These are phyloP conservation scores for Tinea trinotella DNA, from an alignment of 2,888 invertebrate genomes.

Conservation along the genomic window DNA sequence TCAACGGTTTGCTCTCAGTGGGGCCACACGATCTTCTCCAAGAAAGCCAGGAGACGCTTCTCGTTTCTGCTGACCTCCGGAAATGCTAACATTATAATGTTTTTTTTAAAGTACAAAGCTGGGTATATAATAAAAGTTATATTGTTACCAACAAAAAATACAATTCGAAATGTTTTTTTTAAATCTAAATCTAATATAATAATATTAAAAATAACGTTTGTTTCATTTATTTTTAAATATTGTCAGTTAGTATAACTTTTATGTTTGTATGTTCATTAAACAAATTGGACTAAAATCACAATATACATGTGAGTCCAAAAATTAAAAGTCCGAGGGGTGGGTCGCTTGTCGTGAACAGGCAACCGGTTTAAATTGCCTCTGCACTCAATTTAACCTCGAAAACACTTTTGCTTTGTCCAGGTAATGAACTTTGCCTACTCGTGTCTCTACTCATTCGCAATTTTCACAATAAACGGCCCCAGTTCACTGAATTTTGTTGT, in stretches of 20 bases:
- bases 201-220: not conserved
- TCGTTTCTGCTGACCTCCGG: no score
- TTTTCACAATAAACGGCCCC: conserved; percentile 4
- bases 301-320: conserved; percentile 40
- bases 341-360: conserved; percentile 55
- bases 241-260: not conserved
- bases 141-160: no score
- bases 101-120: no score
- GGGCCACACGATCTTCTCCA: no score
- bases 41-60: no score
- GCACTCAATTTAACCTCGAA: conserved; percentile 65
- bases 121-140: no score
- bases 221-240: not conserved
- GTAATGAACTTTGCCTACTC: conserved; percentile 48
- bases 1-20: no score
- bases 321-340: conserved; percentile 54
- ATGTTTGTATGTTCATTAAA: not conserved
- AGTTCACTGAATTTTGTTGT: conserved; percentile 10
- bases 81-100: no score
- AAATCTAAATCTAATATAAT: no score
- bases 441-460: conserved; percentile 11
- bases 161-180: no score
- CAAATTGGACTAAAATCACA: not conserved
- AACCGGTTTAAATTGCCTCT: conserved; percentile 58
- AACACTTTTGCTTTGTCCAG: conserved; percentile 62